phyloP scores from a whole-genome alignment of 2,888 invertebrate genomes.

The Lasioglossum calceatum region DNA sequence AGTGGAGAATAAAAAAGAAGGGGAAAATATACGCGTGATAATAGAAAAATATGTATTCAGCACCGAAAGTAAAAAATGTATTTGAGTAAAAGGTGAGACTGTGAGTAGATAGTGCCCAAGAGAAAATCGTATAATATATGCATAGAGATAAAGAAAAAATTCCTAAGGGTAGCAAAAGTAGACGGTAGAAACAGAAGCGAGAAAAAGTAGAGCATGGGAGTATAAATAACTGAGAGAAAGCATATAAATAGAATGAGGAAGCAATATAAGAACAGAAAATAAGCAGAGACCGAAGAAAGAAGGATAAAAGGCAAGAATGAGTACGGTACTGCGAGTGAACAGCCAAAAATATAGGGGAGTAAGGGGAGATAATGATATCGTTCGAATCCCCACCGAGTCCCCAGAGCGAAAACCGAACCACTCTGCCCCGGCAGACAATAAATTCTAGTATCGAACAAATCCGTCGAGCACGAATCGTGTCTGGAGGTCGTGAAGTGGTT shows the following conservation, averaged over 20 bases:
- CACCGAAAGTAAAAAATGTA: not conserved
- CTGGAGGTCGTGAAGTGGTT: constrained; percentile 45
- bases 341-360: not conserved
- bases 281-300: not conserved
- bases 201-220: not conserved
- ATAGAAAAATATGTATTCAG: not conserved
- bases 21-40: not conserved
- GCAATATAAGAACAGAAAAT: not conserved
- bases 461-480: constrained; percentile 38
- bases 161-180: not conserved
- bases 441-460: constrained; percentile 21
- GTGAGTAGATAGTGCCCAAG: not conserved
- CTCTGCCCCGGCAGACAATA: not conserved
- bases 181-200: not conserved
- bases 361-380: not conserved
- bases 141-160: not conserved
- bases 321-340: not conserved
- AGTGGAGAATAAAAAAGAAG: not conserved
- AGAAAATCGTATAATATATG: not conserved
- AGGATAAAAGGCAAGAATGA: not conserved
- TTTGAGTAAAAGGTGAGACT: not conserved
- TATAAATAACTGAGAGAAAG: not conserved
- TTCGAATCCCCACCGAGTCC: not conserved
- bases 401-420: not conserved
- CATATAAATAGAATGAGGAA: not conserved